Evolutionary conservation across 2,888 invertebrate genomes (phyloP).

Genomic region (Cantharis rufa): DNA sequence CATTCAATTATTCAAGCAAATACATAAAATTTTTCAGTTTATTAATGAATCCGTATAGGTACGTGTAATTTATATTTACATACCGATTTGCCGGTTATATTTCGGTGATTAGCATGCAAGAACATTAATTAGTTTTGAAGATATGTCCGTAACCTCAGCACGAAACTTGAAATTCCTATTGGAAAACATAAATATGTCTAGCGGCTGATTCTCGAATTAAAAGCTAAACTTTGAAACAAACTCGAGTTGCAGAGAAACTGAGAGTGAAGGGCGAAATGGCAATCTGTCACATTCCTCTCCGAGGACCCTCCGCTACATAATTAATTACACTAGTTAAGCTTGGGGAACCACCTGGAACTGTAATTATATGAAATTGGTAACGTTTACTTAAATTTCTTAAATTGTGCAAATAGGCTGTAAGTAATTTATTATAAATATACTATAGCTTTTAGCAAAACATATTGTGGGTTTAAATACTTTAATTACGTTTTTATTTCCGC

Average conservation of each 20-base stretch:
- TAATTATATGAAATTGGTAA: conserved; percentile 29
- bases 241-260: conserved; percentile 18
- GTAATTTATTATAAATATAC: conserved; percentile 4
- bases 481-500: background rate
- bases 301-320: conserved; percentile 25
- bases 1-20: background rate
- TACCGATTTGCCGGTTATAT: background rate
- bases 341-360: conserved; percentile 31
- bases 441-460: background rate
- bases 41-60: background rate
- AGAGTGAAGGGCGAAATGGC: conserved; percentile 26
- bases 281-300: conserved; percentile 31
- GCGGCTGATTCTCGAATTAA: conserved; percentile 9
- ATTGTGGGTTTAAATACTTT: background rate
- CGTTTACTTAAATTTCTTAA: conserved; percentile 25
- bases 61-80: background rate
- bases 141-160: background rate
- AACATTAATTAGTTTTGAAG: background rate
- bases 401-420: conserved; percentile 13
- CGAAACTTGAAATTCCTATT: background rate
- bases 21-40: background rate
- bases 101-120: background rate
- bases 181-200: conserved; percentile 10
- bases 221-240: conserved; percentile 15
- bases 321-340: conserved; percentile 30